Percentiles rank a stretch among this genome's conserved stretches.
Evolutionary conservation across 1,140 invertebrate species (phyloP).

Genomic region (Oedothorax gibbosus): DNA sequence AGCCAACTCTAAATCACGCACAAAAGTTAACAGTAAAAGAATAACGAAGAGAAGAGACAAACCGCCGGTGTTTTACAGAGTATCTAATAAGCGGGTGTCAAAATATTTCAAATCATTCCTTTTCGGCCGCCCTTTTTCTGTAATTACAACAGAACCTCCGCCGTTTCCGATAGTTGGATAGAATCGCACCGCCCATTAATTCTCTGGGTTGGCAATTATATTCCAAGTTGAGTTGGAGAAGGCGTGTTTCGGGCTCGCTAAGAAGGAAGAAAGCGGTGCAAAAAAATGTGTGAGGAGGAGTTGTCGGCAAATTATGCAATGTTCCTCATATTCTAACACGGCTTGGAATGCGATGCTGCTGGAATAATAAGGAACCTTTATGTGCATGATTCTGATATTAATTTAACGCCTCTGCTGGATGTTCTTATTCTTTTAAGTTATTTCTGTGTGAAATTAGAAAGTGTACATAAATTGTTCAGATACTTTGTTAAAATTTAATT

Average conservation of each 20-base stretch:
- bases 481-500: too few species aligned
- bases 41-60: too few species aligned
- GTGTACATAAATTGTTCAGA: too few species aligned
- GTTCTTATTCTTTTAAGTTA: too few species aligned
- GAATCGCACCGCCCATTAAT: slow-evolving; percentile 47
- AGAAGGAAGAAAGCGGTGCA: neutral
- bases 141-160: slow-evolving; percentile 34
- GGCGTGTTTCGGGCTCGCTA: neutral
- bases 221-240: neutral
- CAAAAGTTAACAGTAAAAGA: too few species aligned
- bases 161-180: neutral
- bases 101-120: slow-evolving; percentile 51
- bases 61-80: slow-evolving; percentile 33
- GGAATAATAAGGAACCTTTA: too few species aligned
- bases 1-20: too few species aligned
- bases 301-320: slow-evolving; percentile 25
- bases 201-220: slow-evolving; percentile 32
- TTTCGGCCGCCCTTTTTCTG: neutral
- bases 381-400: too few species aligned
- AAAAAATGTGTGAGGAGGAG: slow-evolving; percentile 35
- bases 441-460: too few species aligned
- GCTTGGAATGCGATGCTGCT: too few species aligned
- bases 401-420: too few species aligned
- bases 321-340: too few species aligned
- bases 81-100: slow-evolving; percentile 51